These are phyloP conservation scores for Polypedilum vanderplanki DNA, from an alignment of 1,140 invertebrate genomes.

Conservation along the genomic window DNA sequence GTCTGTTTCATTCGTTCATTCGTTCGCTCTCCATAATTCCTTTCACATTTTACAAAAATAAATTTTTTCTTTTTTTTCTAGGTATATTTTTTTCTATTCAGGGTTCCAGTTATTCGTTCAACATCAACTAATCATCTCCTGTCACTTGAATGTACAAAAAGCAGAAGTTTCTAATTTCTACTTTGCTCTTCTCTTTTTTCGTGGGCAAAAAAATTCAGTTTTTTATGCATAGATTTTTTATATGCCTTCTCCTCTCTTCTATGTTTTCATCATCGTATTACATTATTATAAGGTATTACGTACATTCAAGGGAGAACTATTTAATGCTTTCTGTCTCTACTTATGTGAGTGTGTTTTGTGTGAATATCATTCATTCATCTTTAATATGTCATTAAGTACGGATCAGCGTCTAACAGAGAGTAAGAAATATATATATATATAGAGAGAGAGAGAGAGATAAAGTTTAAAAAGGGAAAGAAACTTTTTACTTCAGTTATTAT, in stretches of 20 bases:
- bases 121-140: not conserved
- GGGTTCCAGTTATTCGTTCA: no score
- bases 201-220: not conserved
- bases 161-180: not conserved
- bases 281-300: not conserved
- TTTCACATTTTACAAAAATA: no score
- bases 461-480: not conserved
- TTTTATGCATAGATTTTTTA: not conserved
- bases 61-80: no score
- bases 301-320: no score
- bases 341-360: not conserved
- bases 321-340: no score
- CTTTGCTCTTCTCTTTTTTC: not conserved
- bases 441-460: not conserved
- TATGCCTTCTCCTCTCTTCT: not conserved
- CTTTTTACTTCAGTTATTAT: no score
- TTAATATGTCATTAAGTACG: conserved; percentile 14
- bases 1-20: no score
- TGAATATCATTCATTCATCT: not conserved
- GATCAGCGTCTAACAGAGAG: conserved; percentile 1
- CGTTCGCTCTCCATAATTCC: no score
- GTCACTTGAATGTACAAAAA: conserved; percentile 9
- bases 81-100: no score
- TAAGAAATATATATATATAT: not conserved
- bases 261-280: not conserved